These are phyloP conservation scores for Ficedula albicollis DNA, from an alignment of 2,797 vertebrate genomes.

Conservation along the genomic window DNA sequence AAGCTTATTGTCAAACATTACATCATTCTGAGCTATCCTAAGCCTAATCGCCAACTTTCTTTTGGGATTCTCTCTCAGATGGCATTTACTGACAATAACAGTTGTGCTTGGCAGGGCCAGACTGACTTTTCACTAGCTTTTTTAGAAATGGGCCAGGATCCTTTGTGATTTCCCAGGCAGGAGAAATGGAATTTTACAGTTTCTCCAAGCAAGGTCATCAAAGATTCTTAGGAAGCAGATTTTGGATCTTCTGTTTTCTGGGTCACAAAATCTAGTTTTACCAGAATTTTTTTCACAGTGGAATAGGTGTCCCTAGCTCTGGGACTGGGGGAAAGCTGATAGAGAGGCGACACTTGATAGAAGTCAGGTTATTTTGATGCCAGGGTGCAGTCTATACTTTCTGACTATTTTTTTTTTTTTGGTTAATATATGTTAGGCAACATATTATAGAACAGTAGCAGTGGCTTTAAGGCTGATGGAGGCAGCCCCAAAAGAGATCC, in stretches of 20 bases:
- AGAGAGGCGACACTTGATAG: background rate
- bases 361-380: background rate
- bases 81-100: background rate
- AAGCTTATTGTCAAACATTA: background rate
- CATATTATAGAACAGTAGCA: background rate
- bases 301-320: background rate
- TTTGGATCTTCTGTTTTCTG: background rate
- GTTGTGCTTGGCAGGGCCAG: background rate
- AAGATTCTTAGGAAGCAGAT: background rate
- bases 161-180: background rate
- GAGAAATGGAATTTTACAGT: background rate
- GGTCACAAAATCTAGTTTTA: background rate
- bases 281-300: background rate
- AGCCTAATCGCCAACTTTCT: background rate
- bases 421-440: background rate
- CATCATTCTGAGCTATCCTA: background rate
- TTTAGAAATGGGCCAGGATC: background rate
- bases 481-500: background rate
- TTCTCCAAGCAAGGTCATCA: background rate
- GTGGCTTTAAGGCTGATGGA: background rate
- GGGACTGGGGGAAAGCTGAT: background rate
- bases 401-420: background rate
- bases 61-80: background rate
- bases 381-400: background rate
- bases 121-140: background rate